Conservation (phyloP, 2,888 invertebrate genomes). For the Spodoptera picta region DNA sequence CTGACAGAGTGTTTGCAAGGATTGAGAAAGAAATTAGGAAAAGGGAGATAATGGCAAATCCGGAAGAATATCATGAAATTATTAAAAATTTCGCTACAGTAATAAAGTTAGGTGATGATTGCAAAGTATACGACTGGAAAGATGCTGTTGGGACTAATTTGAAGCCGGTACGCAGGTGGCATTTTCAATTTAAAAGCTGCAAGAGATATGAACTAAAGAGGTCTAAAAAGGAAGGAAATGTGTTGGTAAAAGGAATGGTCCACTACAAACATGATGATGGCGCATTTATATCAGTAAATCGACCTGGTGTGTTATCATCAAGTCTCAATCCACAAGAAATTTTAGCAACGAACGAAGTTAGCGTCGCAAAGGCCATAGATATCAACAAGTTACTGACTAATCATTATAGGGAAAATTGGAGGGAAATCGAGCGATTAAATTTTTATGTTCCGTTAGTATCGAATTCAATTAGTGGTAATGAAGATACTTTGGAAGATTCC, state of each 20-base stretch:
- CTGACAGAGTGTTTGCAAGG: constrained; percentile 55
- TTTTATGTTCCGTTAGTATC: constrained; percentile 11
- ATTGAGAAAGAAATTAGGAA: constrained; percentile 54
- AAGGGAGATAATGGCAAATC: constrained; percentile 40
- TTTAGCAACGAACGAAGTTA: constrained; percentile 17
- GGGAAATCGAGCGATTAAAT: constrained; percentile 10
- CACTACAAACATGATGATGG: constrained; percentile 44
- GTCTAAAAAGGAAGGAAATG: too few species aligned
- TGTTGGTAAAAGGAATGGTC: too few species aligned
- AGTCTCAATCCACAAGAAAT: constrained; percentile 23
- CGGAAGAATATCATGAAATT: constrained; percentile 51
- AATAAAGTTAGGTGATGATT: constrained; percentile 22
- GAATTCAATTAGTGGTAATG: constrained; percentile 4
- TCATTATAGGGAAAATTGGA: constrained; percentile 18
- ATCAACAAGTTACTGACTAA: constrained; percentile 16
- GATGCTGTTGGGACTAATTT: constrained; percentile 7
- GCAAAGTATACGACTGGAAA: constrained; percentile 1
- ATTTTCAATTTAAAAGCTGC: constrained; percentile 43
- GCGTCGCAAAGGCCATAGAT: constrained; percentile 17
- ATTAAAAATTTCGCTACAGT: constrained; percentile 37
- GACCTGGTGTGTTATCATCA: constrained; percentile 19
- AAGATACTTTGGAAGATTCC: constrained; percentile 14
- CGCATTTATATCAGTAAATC: constrained; percentile 28
- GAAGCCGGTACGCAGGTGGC: constrained; percentile 10
- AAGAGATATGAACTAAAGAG: constrained; percentile 27